Evolutionary conservation across 2,888 invertebrate genomes (phyloP), one percentile per base, ranked within the genome.

Genomic region (Perithous albicinctus): DNA sequence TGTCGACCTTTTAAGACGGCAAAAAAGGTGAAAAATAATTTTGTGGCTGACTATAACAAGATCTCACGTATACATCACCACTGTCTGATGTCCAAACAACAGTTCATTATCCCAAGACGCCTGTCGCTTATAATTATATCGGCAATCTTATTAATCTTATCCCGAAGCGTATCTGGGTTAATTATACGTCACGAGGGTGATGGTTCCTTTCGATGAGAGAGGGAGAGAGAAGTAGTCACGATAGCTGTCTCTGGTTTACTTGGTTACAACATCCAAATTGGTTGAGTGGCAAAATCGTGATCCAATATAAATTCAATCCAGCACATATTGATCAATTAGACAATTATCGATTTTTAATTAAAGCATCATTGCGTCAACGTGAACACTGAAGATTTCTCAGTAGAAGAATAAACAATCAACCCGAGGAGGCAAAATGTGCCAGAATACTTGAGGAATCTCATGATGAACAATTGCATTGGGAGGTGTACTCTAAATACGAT

Each of bases 61-160:
- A 64, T 64, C 64, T 64, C 64, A 46, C 26, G 64, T 15, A n/a
- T n/a, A 64, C 64, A 64, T 64, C 64, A 64, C 23, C 43, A 46
- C 29, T 26, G 43, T 43, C 29, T 15, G n/a, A n/a, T n/a, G 26
- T 64, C 64, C 29, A 4, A 64, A 15, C 41, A 64, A 64, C 48
- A 20, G 18, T 20, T 46, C 48, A 20, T 20, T 48, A 48, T 18
- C 20, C 79, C 74, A 41, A 46, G 63, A 43, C 51, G 38, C 56
- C 23, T 48, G 59, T 75, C 56, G 63, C 64, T 64, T 29, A 32
- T 75, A 80, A 80, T 80, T 80, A 63, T 56, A 56, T 46, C 63
- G 64, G 7, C 10, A 56, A 76, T 76, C 74, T 69, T 69, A 79
- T 79, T 69, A 79, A 79, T 64, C 74, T 79, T 79, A 70, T 74